Base-by-base conservation (phyloP, 2,797 vertebrate genomes). In the Novumbra hubbsi region DNA sequence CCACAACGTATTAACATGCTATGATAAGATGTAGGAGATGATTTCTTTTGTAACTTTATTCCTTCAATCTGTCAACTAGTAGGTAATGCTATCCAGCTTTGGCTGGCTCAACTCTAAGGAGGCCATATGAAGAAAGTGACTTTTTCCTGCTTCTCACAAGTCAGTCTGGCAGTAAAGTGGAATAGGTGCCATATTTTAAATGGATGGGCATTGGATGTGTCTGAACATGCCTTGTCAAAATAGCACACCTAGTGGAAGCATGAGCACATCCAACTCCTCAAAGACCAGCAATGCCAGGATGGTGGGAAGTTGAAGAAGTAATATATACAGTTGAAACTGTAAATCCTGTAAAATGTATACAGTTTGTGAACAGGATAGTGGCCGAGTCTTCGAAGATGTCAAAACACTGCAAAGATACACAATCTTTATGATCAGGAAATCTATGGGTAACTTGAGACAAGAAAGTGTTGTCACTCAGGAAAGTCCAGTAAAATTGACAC, bases 11-110 rank as follows among this genome's bases (percentile, higher is more conserved):
- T 72, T 71, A 71, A 78, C 65, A 77, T 83, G 34, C 60, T 72
- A 73, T 70, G 76, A 63, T 70, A 76, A 76, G 72, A 76, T 73
- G 81, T 78, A 78, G 72, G 78, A 83, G 79, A 78, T 76, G 62
- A 74, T 70, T 80, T 82, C 78, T 75, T 80, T 76, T 73, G 71
- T 75, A 82, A 82, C 78, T 72, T 72, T 65, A 69, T 71, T 83
- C 74, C 72, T 76, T 80, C 76, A 80, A 76, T 73, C 50, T 78
- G 78, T 76, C 76, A 80, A 74, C 69, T 16, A 50, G 5, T 68
- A 78, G 78, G 64, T 14, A 55, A 52, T 57, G 69, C 68, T 63
- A 67, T 27, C 63, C 45, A 71, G 32, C 50, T n/a, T n/a, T n/a
- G n/a, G 5, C 32, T 52, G 76, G 38, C 73, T 69, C 41, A 45